Conservation (phyloP, 2,113 vertebrate genomes). For the Callipepla squamata region DNA sequence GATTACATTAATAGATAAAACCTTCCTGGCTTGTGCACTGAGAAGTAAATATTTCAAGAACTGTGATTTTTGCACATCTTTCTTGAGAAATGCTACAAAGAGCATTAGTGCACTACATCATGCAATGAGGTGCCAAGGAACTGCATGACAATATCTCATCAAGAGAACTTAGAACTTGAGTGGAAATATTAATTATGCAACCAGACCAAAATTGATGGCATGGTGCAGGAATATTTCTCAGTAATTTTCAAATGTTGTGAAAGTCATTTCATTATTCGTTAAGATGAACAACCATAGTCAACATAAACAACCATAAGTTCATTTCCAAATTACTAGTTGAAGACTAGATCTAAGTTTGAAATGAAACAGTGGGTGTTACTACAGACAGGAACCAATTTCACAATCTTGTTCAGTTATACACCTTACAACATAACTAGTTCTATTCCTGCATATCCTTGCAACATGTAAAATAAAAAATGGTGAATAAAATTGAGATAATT, state of each 20-base stretch:
- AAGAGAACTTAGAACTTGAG: not conserved
- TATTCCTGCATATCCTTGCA: not conserved
- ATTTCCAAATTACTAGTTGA: not conserved
- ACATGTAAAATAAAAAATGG: not conserved
- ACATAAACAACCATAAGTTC: not conserved
- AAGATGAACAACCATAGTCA: not conserved
- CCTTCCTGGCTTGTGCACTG: not conserved
- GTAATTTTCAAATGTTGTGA: slow-evolving; percentile 11
- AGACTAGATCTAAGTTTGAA: not conserved
- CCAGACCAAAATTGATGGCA: not conserved
- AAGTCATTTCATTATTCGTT: slow-evolving; percentile 21
- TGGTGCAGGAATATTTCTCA: not conserved
- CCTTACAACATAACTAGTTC: not conserved
- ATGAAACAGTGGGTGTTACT: not conserved
- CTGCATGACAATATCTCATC: not conserved
- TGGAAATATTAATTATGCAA: not conserved
- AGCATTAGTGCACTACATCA: not conserved
- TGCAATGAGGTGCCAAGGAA: not conserved
- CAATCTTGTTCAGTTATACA: not conserved
- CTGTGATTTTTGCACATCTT: not conserved
- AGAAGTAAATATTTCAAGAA: not conserved
- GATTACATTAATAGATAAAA: not conserved
- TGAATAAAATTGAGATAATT: slow-evolving; percentile 22
- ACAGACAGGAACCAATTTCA: not conserved
- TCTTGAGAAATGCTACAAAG: not conserved